Evolutionary conservation across 2,113 vertebrate species (phyloP).

Genomic region (Stegastes partitus): DNA sequence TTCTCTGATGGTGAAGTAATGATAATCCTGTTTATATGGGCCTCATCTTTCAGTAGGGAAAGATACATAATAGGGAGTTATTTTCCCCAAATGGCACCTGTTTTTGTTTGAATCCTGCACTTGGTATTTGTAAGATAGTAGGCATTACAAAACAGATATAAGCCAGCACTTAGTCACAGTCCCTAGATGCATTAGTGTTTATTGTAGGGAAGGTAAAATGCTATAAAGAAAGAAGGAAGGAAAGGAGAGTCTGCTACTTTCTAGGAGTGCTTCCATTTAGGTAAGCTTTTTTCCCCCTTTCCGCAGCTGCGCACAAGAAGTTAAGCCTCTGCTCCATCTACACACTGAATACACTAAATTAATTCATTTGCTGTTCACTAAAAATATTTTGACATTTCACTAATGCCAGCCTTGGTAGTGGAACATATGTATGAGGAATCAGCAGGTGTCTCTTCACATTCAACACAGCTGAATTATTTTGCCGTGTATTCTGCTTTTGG

Average conservation of each 20-base stretch:
- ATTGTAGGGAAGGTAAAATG: too few species aligned
- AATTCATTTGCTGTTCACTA: constrained; percentile 5
- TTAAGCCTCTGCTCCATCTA: constrained; percentile 30
- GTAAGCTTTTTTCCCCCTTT: too few species aligned
- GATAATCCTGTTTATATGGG: constrained; percentile 49
- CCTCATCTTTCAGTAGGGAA: constrained; percentile 17
- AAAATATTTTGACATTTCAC: constrained; percentile 9
- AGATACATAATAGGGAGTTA: constrained; percentile 44
- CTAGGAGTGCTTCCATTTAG: not conserved
- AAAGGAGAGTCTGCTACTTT: not conserved
- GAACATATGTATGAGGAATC: not conserved
- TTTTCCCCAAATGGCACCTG: constrained; percentile 47
- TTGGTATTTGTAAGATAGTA: constrained; percentile 38
- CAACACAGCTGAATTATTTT: not conserved
- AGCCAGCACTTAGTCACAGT: constrained; percentile 27
- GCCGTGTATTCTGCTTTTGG: not conserved
- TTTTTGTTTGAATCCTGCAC: constrained; percentile 41
- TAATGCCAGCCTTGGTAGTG: not conserved
- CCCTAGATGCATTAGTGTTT: too few species aligned
- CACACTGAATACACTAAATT: constrained; percentile 6
- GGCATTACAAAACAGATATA: constrained; percentile 43
- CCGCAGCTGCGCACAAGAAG: constrained; percentile 5
- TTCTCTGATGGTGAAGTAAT: constrained; percentile 37
- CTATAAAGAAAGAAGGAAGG: constrained; percentile 9
- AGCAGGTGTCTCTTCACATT: not conserved